Evolutionary conservation across 2,797 vertebrate genomes (phyloP).

Genomic region (Sparidentex hasta): DNA sequence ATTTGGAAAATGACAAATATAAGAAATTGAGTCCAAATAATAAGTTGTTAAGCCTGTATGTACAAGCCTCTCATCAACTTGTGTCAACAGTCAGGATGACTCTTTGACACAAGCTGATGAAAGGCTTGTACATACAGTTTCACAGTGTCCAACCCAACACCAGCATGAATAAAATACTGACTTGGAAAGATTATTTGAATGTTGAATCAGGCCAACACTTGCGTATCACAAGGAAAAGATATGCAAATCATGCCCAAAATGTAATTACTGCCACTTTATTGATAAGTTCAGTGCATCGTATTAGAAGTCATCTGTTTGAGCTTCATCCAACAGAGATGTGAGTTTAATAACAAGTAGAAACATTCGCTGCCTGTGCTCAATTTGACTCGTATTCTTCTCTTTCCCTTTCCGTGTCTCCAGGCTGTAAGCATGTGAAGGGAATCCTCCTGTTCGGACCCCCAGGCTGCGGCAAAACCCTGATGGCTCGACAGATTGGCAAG

Average conservation of each 20-base stretch:
- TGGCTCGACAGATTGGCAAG: conserved; percentile 97
- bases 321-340: background rate
- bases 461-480: conserved; percentile 96
- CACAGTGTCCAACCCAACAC: too few relatives aligned
- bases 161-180: too few relatives aligned
- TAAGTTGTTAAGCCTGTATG: too few relatives aligned
- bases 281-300: background rate
- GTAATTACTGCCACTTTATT: background rate
- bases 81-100: too few relatives aligned
- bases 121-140: too few relatives aligned
- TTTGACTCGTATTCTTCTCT: background rate
- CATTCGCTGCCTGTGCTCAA: background rate
- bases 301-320: background rate
- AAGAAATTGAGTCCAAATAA: too few relatives aligned
- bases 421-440: conserved; percentile 97
- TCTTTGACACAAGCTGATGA: too few relatives aligned
- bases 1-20: too few relatives aligned
- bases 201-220: too few relatives aligned
- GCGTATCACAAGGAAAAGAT: background rate
- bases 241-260: background rate
- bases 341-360: background rate
- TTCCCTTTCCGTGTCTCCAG: conserved; percentile 74
- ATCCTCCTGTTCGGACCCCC: conserved; percentile 96
- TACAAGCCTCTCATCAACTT: too few relatives aligned
- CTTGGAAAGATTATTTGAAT: too few relatives aligned